Conservation (phyloP, 53 echinoderm and acorn worm genomes). For the Holothuria scabra region DNA sequence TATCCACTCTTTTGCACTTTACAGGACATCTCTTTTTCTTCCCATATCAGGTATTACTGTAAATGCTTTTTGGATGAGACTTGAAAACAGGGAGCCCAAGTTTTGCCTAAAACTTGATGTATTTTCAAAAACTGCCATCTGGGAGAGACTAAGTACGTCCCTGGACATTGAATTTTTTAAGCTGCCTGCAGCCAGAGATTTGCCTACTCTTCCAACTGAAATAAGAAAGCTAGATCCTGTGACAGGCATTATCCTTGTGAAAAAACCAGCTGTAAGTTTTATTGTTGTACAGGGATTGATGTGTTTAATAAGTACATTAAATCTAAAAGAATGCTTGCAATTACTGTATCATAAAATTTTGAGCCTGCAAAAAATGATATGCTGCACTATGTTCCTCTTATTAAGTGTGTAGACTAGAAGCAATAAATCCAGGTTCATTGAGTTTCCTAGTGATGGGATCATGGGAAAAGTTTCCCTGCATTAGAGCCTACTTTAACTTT, state of each 20-base stretch:
- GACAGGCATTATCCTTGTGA: constrained; percentile 25
- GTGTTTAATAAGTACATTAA: too few relatives aligned
- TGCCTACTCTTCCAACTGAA: neutral
- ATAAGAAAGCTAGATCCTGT: neutral
- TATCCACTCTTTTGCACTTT: neutral
- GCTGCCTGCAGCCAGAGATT: constrained; percentile 16
- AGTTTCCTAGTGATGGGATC: too few relatives aligned
- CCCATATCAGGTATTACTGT: constrained; percentile 17
- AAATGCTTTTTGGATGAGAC: constrained; percentile 7
- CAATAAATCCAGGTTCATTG: too few relatives aligned
- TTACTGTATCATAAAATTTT: too few relatives aligned
- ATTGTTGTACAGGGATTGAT: too few relatives aligned
- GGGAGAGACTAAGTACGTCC: neutral
- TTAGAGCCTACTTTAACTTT: too few relatives aligned
- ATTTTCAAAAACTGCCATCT: constrained; percentile 12
- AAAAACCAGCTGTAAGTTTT: neutral
- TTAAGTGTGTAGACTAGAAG: too few relatives aligned
- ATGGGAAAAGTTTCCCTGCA: too few relatives aligned
- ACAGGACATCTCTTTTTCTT: too few relatives aligned
- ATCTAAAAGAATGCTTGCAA: too few relatives aligned
- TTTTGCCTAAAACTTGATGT: constrained; percentile 13
- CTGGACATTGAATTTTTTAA: constrained; percentile 9
- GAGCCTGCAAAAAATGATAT: too few relatives aligned
- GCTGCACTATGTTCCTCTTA: too few relatives aligned
- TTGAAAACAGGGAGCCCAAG: constrained; percentile 10